Evolutionary conservation across 2,113 vertebrate genomes (phyloP), one percentile per base, ranked within the genome.

Genomic region (Plecturocebus donacophilus): DNA sequence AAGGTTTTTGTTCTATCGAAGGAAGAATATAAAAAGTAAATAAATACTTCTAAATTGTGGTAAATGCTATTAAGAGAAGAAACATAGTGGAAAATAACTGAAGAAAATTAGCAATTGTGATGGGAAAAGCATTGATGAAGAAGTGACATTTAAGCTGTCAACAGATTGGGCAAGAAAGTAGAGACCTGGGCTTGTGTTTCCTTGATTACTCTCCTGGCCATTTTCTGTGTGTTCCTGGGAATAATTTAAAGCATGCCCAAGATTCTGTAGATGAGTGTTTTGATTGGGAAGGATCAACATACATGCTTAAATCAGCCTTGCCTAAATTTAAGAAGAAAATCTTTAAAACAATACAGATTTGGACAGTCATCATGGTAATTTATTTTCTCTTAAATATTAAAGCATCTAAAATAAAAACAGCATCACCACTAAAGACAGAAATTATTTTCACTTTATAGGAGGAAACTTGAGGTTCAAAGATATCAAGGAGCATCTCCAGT

Each of bases 311-410:
- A 66, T 54, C 9, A 82, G 1, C 20, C 40, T 47, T 82, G 86
- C 21, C 40, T 86, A 71, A 89, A 86, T 86, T 64, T 27, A 82
- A 76, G 25, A 89, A n/a, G 19, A 30, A 84, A 71, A 71, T n/a
- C 3, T 76, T 97, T 82, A 42, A 4, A 94, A 52, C 27, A 35
- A 90, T 73, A n/a, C 11, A 71, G 9, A 94, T 86, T 84, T 81
- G 25, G 23, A 45, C 64, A 89, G 73, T n/a, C 2, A 68, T 38
- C 45, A 45, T 56, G 35, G 49, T 86, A 75, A 25, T 25, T 76
- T 92, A 38, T 64, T 97, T 94, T 75, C 54, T 85, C 38, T 93
- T 56, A 90, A 80, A 73, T 81, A 90, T 75, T 58, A 49, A 73
- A 54, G 30, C 12, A 73, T 47, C 64, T 54, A 49, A 90, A 70